Evolutionary conservation across 2,888 invertebrate genomes (phyloP).

Genomic region (Leucoma salicis): DNA sequence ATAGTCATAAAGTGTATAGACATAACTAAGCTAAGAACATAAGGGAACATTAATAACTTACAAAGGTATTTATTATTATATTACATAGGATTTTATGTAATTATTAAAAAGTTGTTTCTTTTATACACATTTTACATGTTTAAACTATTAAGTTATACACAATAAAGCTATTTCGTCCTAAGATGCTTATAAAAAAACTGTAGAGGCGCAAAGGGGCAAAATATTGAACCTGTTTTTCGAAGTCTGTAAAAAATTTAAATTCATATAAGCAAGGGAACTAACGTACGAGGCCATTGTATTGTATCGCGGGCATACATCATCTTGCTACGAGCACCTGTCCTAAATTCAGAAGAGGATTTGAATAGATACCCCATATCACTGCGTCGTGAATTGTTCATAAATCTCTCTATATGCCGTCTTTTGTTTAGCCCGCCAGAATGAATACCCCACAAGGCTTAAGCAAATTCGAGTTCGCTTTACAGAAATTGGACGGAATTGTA

Average conservation of each 20-base stretch:
- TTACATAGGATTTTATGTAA: too few relatives aligned
- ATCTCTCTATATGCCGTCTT: constrained; percentile 70
- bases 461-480: constrained; percentile 54
- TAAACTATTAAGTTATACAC: too few relatives aligned
- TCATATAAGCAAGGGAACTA: constrained; percentile 28
- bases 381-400: constrained; percentile 76
- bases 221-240: neutral
- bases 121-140: too few relatives aligned
- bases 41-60: too few relatives aligned
- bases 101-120: too few relatives aligned
- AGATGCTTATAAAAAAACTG: too few relatives aligned
- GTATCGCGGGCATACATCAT: constrained; percentile 59
- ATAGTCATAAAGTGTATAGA: too few relatives aligned
- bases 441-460: constrained; percentile 54
- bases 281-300: constrained; percentile 51
- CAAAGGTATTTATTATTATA: too few relatives aligned
- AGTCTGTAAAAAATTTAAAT: constrained; percentile 42
- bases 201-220: too few relatives aligned
- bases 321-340: constrained; percentile 55
- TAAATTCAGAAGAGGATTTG: constrained; percentile 63
- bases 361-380: constrained; percentile 76
- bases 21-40: too few relatives aligned
- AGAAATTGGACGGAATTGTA: constrained; percentile 43
- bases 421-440: constrained; percentile 65
- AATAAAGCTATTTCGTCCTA: too few relatives aligned